Conservation (phyloP, 2,113 vertebrate species). For the Triplophysa rosa region DNA sequence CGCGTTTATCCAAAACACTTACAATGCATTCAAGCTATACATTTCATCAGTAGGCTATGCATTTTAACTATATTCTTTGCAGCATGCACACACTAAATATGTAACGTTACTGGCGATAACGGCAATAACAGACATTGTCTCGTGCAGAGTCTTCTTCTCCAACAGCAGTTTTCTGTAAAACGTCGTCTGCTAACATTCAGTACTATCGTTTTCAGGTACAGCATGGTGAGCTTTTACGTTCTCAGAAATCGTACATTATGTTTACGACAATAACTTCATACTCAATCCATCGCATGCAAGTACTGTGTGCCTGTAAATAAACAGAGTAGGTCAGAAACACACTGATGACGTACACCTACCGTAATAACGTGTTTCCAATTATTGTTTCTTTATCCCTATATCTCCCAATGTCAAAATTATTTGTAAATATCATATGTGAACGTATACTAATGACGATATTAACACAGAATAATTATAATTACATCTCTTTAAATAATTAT, state of each 20-base stretch:
- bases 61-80: background rate
- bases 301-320: background rate
- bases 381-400: background rate
- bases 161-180: background rate
- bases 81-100: background rate
- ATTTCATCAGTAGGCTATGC: too few relatives aligned
- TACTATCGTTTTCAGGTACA: background rate
- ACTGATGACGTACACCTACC: background rate
- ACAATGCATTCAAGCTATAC: too few relatives aligned
- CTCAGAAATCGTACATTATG: background rate
- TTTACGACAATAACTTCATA: background rate
- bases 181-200: conserved; percentile 10
- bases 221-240: background rate
- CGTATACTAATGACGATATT: background rate
- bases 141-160: conserved; percentile 33
- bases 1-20: too few relatives aligned
- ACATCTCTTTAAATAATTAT: background rate
- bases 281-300: background rate
- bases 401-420: too few relatives aligned
- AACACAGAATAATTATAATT: background rate
- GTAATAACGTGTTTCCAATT: background rate
- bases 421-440: background rate
- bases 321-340: background rate
- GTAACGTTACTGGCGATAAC: background rate
- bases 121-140: background rate